Evolutionary conservation across 2,113 vertebrate species (phyloP), one percentile per base, ranked within the genome.

Genomic region (Anarrhichthys ocellatus): DNA sequence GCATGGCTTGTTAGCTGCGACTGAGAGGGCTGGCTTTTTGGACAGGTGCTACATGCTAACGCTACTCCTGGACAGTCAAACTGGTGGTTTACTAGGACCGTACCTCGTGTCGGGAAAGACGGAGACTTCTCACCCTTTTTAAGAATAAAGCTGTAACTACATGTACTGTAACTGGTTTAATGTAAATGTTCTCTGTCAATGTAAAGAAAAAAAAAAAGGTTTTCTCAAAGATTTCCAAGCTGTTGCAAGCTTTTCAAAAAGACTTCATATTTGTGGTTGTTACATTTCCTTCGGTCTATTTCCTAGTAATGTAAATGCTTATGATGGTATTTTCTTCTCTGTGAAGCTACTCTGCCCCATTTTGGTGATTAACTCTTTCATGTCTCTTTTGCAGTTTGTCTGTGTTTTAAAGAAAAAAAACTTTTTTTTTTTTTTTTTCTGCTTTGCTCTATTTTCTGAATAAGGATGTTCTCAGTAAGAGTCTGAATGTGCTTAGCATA

Each of bases 131-230:
- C 54, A 44, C 54, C 48, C 68, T 73, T 83, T 58, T 67, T 13
- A 50, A 65, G 6, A 80, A 24, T 32, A 32, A 75, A 65, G 70
- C 63, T 90, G 82, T 89, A 88, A 84, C 56, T 87, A 76, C 42
- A 56, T 75, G 84, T 87, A 78, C 71, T 85, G 82, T 88, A 82
- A 82, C 78, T 79, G 81, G 44, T 83, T 22, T 38, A 24, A 29
- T 92, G 83, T 93, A 83, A 84, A 89, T 83, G 73, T 86, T 81
- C 73, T 90, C 54, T 81, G 75, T 89, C 70, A 65, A 73, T 87
- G 85, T 84, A 88, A 90, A 85, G 40, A 83, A 82, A 9, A 73
- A 34, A 73, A 34, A 15, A 54, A 20, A 77, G 40, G 2, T 82
- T 90, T 87, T 85, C 66, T 83, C 40, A 20, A 74, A 85, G 32